phyloP scores from a whole-genome alignment of 2,888 invertebrate genomes.

The Diarsia mendica region DNA sequence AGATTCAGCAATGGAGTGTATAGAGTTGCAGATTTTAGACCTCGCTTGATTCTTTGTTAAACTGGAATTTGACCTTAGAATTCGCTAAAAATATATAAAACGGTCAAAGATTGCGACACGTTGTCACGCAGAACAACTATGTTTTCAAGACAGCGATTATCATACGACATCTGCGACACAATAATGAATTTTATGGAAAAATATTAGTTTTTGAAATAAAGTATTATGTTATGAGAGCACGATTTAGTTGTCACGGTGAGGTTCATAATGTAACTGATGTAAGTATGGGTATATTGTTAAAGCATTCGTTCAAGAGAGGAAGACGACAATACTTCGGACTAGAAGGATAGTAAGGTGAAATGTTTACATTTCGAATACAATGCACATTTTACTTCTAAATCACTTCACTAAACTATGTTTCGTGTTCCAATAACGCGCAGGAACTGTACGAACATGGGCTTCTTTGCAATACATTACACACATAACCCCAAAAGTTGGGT shows the following conservation, averaged over 20 bases:
- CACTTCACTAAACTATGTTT: conserved; percentile 5
- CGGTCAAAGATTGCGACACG: background rate
- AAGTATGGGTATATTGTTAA: background rate
- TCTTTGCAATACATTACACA: conserved; percentile 5
- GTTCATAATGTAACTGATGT: background rate
- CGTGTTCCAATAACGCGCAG: conserved; percentile 9
- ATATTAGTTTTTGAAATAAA: background rate
- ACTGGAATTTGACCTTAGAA: background rate
- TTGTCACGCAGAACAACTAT: background rate
- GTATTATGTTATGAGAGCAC: no score
- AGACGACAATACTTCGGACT: background rate
- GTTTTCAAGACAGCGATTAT: background rate
- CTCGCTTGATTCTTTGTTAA: background rate
- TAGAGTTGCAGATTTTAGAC: background rate
- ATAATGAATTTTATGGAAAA: background rate
- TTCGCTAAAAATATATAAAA: background rate
- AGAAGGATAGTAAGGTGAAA: background rate
- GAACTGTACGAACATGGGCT: background rate
- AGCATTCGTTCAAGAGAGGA: background rate
- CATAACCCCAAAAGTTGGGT: conserved; percentile 10
- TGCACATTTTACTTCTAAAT: background rate
- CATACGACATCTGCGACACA: background rate
- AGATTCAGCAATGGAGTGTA: background rate
- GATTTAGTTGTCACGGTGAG: background rate
- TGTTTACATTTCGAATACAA: background rate